Base-by-base conservation (phyloP, 2,113 vertebrate genomes). In the Mohoua ochrocephala region DNA sequence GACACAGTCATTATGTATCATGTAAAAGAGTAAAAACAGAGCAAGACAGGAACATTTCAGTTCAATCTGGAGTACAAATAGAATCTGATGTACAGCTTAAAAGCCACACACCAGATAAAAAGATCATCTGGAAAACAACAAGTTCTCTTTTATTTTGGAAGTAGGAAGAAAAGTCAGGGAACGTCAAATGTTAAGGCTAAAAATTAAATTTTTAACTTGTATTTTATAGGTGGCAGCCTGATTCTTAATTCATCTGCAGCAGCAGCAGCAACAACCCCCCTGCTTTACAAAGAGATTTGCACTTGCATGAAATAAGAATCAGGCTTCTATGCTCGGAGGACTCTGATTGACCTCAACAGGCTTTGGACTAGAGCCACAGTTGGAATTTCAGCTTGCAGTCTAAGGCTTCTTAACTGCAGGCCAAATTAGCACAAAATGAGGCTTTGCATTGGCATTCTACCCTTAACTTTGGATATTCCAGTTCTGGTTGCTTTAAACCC, bases 1-100 rank as follows among this genome's bases (percentile, higher is more conserved):
- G 97, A 97, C 91, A 59, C 82, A 94, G 96, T 96, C 95, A 95
- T 96, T 91, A 88, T 95, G 97, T 96, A 91, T 96, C 97, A 95
- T 95, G 97, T 95, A 95, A 97, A 96, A 95, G 84, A 95, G 89
- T 97, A 92, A 96, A 97, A 98, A 93, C 96, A 96, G 97, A 98
- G 95, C 95, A 95, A 96, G 96, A 98, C 93, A 93, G 96, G 86
- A 95, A 97, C 89, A 57, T 95, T 97, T 96, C 70, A 47, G 95
- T 70, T 88, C 89, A 87, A 84, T 93, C 77, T 92, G 93, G 97
- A 97, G 42, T 96, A 98, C 95, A 96, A 97, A 98, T 39, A 96
- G 93, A 96, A 97, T 89, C 97, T 95, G 95, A 96, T 96, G 94
- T 87, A 95, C 95, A 96, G 91, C 68, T 96, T 96, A 97, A 98